Percentiles rank a stretch among this genome's conserved stretches.
phyloP scores from a whole-genome alignment of 64 coral and sea anemone species.

The Montipora sp. region DNA sequence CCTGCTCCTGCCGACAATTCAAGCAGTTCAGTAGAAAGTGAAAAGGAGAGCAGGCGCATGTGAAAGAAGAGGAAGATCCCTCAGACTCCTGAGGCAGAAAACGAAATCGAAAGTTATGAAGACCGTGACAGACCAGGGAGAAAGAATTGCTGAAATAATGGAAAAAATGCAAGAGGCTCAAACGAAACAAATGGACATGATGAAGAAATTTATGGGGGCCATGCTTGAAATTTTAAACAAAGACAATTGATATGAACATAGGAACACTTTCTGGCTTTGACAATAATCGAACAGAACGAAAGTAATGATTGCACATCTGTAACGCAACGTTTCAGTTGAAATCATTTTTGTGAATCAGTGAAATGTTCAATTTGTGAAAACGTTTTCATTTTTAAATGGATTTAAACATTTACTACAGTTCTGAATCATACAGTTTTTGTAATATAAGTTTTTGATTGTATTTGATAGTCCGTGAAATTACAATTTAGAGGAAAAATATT shows the following conservation, averaged over 20 bases:
- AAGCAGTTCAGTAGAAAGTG: constrained; percentile 24
- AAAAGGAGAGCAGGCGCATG: constrained; percentile 33
- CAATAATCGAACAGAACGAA: too few species aligned
- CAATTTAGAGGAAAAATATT: neutral
- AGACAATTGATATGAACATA: constrained; percentile 5
- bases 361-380: constrained; percentile 1
- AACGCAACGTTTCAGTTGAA: constrained; percentile 13
- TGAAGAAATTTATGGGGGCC: constrained; percentile 26
- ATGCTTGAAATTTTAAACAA: constrained; percentile 40
- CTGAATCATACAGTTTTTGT: constrained; percentile 26
- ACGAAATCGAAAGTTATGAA: neutral
- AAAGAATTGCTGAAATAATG: constrained; percentile 32
- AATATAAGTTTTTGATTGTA: constrained; percentile 11
- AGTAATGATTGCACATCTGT: constrained; percentile 25
- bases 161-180: constrained; percentile 36
- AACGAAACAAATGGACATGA: constrained; percentile 41
- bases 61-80: constrained; percentile 66
- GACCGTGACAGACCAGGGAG: constrained; percentile 49
- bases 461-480: neutral
- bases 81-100: neutral
- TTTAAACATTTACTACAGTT: neutral
- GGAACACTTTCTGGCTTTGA: too few species aligned
- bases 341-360: neutral
- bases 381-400: neutral
- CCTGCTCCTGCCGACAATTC: neutral